Evolutionary conservation across 2,113 vertebrate species (phyloP), one percentile per base, ranked within the genome.

Genomic region (Tympanuchus pallidicinctus): DNA sequence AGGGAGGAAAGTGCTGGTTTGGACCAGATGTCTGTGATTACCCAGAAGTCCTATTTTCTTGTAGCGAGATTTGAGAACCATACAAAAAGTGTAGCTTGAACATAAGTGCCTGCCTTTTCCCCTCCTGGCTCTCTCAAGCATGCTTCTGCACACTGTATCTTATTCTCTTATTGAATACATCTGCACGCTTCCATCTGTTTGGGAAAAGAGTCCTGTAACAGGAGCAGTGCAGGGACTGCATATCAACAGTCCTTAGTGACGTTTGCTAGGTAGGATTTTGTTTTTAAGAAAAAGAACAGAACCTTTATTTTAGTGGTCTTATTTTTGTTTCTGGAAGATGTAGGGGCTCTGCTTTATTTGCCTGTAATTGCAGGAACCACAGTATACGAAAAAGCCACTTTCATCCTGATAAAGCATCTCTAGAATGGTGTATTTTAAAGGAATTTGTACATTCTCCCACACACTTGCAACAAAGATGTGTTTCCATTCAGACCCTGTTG

Each of bases 41-140:
- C 48, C 20, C 54, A 64, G 60, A n/a, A 40, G 57, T 40, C 22
- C 1, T 81, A 4, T 25, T 57, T 89, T 80, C 88, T 81, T 28
- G 8, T 64, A 27, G 74, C 67, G 65, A 82, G 43, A 69, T 90
- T 57, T 66, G 24, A 91, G 59, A 72, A 45, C 19, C 15, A 2
- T 84, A 83, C 86, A 19, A 18, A 93, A 94, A 90, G 94, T 86
- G 77, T 94, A 95, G 86, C 96, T 94, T 90, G 45, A 91, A 75
- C 85, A 42, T 40, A 94, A 94, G 94, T 96, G 91, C 91, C 91
- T 96, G 72, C 82, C 79, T 93, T 0, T 90, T 88, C 20, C 54
- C 30, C 57, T 67, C 61, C 85, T 83, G 59, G 79, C 61, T 81
- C 52, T 77, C 56, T 61, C 19, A 34, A 94, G 34, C 54, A 40